Conservation (phyloP, 1,140 invertebrate genomes). For the Pachypsylla venusta region DNA sequence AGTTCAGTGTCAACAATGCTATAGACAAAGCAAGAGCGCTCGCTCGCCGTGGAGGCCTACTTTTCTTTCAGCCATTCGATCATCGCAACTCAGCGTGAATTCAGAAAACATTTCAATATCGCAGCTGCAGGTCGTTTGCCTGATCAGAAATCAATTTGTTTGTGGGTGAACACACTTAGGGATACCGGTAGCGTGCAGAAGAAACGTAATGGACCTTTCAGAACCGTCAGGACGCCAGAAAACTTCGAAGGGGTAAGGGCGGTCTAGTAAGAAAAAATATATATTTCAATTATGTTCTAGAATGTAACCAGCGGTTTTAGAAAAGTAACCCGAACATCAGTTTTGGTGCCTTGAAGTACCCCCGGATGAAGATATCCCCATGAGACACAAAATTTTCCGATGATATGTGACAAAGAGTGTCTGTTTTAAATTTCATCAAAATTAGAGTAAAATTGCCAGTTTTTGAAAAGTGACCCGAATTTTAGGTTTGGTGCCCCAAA, state of each 20-base stretch:
- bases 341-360: no score
- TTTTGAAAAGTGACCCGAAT: no score
- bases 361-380: no score
- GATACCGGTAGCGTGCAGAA: conserved; percentile 17
- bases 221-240: conserved; percentile 16
- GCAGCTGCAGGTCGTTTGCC: conserved; percentile 12
- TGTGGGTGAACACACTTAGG: conserved; percentile 19
- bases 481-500: no score
- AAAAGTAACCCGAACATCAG: no score
- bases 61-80: conserved; percentile 6
- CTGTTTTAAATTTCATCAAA: no score
- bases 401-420: no score
- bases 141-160: conserved; percentile 13
- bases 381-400: no score
- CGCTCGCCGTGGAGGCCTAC: conserved; percentile 8
- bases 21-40: conserved; percentile 11
- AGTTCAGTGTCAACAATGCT: conserved; percentile 13
- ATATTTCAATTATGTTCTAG: background rate
- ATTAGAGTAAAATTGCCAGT: no score
- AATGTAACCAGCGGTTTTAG: conserved; percentile 4
- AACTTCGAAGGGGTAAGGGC: conserved; percentile 13
- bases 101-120: conserved; percentile 15
- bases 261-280: no score
- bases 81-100: conserved; percentile 9
- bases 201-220: conserved; percentile 16